Evolutionary conservation across 2,797 vertebrate genomes (phyloP).

Genomic region (Neosilurus mollespiculum): DNA sequence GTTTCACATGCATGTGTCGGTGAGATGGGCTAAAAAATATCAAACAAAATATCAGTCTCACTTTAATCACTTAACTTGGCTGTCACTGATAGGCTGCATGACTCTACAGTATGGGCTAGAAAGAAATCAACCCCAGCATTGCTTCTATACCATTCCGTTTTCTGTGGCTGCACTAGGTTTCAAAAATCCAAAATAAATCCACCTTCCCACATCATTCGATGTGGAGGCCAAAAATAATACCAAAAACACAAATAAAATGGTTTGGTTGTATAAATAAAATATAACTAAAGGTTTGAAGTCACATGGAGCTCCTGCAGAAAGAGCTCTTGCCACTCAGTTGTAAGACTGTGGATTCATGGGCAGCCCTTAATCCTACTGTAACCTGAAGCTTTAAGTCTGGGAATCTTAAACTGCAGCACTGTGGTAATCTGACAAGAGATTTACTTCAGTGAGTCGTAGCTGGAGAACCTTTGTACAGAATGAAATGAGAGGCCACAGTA

Average conservation of each 20-base stretch:
- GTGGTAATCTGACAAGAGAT: background rate
- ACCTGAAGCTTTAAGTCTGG: background rate
- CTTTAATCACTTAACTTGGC: background rate
- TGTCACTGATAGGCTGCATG: background rate
- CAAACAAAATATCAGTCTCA: background rate
- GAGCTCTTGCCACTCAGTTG: conserved; percentile 31
- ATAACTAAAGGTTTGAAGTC: conserved; percentile 72
- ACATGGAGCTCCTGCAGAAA: conserved; percentile 66
- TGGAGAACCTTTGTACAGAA: conserved; percentile 40
- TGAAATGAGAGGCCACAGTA: conserved; percentile 51
- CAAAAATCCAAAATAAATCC: background rate
- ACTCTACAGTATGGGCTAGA: background rate
- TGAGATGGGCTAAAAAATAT: background rate
- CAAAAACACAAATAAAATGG: background rate
- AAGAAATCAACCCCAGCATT: background rate
- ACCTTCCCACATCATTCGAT: background rate
- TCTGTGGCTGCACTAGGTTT: background rate
- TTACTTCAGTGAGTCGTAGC: background rate
- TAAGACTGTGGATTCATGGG: conserved; percentile 50
- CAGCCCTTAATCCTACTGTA: background rate
- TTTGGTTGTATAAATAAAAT: background rate
- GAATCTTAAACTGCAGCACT: background rate
- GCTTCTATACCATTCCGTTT: background rate
- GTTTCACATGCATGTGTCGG: background rate
- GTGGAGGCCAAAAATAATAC: background rate